Base-by-base conservation (phyloP, 1,140 invertebrate species). In the Eumaeus atala region DNA sequence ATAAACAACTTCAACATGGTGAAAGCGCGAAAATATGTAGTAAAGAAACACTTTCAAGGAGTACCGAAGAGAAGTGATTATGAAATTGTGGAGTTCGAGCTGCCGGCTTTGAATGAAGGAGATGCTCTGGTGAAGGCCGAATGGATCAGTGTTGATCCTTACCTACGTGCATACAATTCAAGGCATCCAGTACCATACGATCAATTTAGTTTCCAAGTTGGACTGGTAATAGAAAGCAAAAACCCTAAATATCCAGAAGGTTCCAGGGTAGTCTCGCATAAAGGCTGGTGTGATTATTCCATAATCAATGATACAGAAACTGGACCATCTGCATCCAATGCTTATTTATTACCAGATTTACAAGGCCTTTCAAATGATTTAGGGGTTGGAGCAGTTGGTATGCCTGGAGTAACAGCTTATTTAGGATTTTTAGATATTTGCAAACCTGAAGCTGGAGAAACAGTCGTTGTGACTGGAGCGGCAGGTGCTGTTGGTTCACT, bases 351-450 rank as follows among this genome's bases (percentile, higher is more conserved):
- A 14, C 79, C 79, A 1, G 69, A 81, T 49, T 55, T 85, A 38
- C 56, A 76, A 56, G 69, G 69, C 0, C 44, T 84, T 6, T 61
- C 84, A 1, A 33, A 52, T 6, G 82, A 75, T 14, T 48, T 76
- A 0, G 81, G 65, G 9, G 33, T 84, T 2, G 80, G 78, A 28
- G 68, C 64, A 6, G 60, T 83, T 0, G 84, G 84, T 16, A 83
- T 84, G 74, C 72, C 77, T 0, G 84, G 84, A 36, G 90, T 89
- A 34, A 93, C 93, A 0, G 93, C 93, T 0, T 94, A 93, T 72
- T 94, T 94, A 74, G 93, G 93, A 0, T 88, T 94, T 9, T 58
- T 92, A 36, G 90, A 93, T 50, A 74, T 93, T 21, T 93, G 93
- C 59, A 68, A 92, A 14, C 93, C 93, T 4, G 91, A 93, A 78